phyloP scores from a whole-genome alignment of 2,113 vertebrate species.

The Pelecanus crispus region DNA sequence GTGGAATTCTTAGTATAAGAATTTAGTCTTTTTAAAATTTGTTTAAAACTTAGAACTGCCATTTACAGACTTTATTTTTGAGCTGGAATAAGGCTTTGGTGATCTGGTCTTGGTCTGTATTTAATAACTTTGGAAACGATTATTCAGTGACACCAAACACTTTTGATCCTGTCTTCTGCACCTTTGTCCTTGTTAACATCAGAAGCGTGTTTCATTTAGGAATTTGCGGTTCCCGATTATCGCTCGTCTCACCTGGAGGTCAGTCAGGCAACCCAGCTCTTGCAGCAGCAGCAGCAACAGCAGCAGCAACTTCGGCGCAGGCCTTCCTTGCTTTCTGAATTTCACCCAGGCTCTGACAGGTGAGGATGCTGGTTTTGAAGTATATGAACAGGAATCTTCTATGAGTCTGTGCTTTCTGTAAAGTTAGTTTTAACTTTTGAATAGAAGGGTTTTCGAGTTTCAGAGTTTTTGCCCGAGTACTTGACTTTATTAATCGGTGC shows the following conservation, averaged over 20 bases:
- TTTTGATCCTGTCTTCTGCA: background rate
- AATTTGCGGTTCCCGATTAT: constrained; percentile 91
- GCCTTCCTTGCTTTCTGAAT: constrained; percentile 94
- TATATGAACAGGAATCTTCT: background rate
- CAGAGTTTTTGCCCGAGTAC: background rate
- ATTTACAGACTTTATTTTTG: background rate
- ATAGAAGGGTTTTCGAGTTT: background rate
- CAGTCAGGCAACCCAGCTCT: constrained; percentile 74
- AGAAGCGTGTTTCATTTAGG: constrained; percentile 70
- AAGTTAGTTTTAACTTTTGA: background rate
- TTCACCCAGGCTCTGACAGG: constrained; percentile 95
- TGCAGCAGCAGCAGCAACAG: constrained; percentile 83
- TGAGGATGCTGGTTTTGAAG: constrained; percentile 38
- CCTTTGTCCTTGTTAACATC: background rate
- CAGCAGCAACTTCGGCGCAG: constrained; percentile 84
- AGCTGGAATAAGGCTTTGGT: background rate
- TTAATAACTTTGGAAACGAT: background rate
- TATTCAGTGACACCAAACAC: accelerated
- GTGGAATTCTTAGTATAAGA: background rate
- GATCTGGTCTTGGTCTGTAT: background rate
- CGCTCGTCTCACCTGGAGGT: constrained; percentile 87
- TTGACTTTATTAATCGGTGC: background rate
- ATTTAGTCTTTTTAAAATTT: background rate
- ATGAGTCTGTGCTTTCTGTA: background rate
- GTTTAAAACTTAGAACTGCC: background rate